These are phyloP conservation scores for Mantis religiosa DNA, from an alignment of 2,888 invertebrate species.

Conservation along the genomic window DNA sequence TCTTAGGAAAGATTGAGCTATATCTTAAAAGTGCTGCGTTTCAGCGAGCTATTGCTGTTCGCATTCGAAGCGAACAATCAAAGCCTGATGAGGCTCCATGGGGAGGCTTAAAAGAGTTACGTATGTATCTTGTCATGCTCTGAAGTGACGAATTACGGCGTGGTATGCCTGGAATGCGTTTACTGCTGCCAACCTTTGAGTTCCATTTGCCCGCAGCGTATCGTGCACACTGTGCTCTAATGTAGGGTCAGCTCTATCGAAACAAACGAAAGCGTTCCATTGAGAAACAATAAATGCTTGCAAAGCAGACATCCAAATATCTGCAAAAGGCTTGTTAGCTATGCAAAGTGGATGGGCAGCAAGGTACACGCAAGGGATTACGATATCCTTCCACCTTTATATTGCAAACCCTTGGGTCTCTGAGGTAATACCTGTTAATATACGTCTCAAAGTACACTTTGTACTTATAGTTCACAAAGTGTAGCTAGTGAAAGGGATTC, in stretches of 20 bases:
- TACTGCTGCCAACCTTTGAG: background rate
- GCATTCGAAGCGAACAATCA: too few relatives aligned
- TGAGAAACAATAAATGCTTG: background rate
- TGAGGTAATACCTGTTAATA: background rate
- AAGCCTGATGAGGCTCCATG: too few relatives aligned
- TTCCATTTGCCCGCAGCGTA: background rate
- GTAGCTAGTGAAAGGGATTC: background rate
- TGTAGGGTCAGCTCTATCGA: background rate
- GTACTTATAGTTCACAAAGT: background rate
- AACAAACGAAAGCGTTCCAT: background rate
- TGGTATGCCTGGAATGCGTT: background rate
- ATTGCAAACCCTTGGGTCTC: background rate
- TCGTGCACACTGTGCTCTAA: background rate
- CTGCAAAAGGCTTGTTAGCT: background rate
- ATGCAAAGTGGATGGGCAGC: background rate
- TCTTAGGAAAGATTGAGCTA: too few relatives aligned
- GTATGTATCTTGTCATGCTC: too few relatives aligned
- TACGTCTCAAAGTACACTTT: background rate
- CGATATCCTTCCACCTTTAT: background rate
- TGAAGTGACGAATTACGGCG: too few relatives aligned
- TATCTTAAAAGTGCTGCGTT: too few relatives aligned
- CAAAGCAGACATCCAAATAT: background rate
- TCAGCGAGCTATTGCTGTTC: too few relatives aligned
- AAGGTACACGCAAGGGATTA: background rate
- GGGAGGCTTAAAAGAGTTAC: too few relatives aligned